These are phyloP conservation scores for Eilema caniola DNA, from an alignment of 2,888 invertebrate genomes.

Conservation along the genomic window DNA sequence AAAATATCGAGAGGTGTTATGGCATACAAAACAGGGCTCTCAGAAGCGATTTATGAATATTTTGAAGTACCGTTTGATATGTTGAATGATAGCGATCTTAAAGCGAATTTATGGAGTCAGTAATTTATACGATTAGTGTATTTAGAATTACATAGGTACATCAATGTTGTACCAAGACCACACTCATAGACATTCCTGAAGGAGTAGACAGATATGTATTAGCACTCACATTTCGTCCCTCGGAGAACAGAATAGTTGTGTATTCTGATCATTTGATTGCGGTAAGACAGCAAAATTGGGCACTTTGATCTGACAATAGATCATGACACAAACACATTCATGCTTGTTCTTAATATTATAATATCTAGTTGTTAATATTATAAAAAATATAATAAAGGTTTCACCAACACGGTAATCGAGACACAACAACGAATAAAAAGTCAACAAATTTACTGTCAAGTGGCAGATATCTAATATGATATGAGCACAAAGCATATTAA, in stretches of 20 bases:
- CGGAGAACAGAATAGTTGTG: too few relatives aligned
- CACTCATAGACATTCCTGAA: background rate
- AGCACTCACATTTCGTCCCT: background rate
- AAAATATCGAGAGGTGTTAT: slow-evolving; percentile 68
- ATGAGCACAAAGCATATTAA: background rate
- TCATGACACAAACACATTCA: too few relatives aligned
- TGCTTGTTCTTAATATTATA: too few relatives aligned
- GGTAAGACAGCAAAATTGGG: too few relatives aligned
- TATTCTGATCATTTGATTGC: too few relatives aligned
- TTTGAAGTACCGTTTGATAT: slow-evolving; percentile 49
- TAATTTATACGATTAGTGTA: slow-evolving; percentile 18
- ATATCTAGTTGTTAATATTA: background rate
- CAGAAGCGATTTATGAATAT: slow-evolving; percentile 55
- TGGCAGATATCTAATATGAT: background rate
- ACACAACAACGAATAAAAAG: background rate
- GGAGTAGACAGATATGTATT: background rate
- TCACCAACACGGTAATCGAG: background rate
- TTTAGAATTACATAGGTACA: slow-evolving; percentile 12
- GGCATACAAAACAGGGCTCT: slow-evolving; percentile 63
- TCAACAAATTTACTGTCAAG: background rate
- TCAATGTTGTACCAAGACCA: background rate
- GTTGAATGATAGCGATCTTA: slow-evolving; percentile 39
- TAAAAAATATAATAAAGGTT: background rate
- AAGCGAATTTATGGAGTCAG: slow-evolving; percentile 30
- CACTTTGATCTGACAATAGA: too few relatives aligned